phyloP scores from a whole-genome alignment of 2,888 invertebrate genomes.

The Agrochola macilenta region DNA sequence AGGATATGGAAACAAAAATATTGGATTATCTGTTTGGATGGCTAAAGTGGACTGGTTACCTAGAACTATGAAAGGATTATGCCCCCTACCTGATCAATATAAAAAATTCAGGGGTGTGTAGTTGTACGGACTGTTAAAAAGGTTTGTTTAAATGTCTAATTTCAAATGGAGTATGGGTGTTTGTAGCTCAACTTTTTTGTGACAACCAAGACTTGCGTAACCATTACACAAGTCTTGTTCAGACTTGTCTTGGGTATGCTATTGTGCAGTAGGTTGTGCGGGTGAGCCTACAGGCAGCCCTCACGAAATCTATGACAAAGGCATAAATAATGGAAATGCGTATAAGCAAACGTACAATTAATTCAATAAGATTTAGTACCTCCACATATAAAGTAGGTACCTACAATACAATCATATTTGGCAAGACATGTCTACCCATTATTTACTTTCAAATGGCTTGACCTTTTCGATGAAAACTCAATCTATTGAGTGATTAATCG shows the following conservation, averaged over 20 bases:
- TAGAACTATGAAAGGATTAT: too few relatives aligned
- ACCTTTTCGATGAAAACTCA: conserved; percentile 80
- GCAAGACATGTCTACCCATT: conserved; percentile 42
- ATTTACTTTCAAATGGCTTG: conserved; percentile 68
- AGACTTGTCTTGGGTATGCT: background rate
- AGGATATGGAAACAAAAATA: too few relatives aligned
- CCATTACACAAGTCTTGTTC: too few relatives aligned
- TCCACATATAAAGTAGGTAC: background rate
- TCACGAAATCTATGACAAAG: background rate
- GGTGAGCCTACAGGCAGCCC: too few relatives aligned
- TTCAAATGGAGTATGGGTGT: too few relatives aligned
- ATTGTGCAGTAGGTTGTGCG: background rate
- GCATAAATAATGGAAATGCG: conserved; percentile 4
- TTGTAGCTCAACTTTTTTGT: background rate
- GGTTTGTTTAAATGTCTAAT: too few relatives aligned
- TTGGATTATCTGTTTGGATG: too few relatives aligned
- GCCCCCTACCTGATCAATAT: too few relatives aligned
- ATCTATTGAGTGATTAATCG: conserved; percentile 83
- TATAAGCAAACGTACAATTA: background rate
- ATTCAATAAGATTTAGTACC: conserved; percentile 14
- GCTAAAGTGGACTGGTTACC: too few relatives aligned
- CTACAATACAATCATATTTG: conserved; percentile 32
- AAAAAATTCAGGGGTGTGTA: too few relatives aligned
- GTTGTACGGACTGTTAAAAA: too few relatives aligned
- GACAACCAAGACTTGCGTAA: background rate